These are phyloP conservation scores for Corapipo altera DNA, from an alignment of 2,113 vertebrate species.

Conservation along the genomic window DNA sequence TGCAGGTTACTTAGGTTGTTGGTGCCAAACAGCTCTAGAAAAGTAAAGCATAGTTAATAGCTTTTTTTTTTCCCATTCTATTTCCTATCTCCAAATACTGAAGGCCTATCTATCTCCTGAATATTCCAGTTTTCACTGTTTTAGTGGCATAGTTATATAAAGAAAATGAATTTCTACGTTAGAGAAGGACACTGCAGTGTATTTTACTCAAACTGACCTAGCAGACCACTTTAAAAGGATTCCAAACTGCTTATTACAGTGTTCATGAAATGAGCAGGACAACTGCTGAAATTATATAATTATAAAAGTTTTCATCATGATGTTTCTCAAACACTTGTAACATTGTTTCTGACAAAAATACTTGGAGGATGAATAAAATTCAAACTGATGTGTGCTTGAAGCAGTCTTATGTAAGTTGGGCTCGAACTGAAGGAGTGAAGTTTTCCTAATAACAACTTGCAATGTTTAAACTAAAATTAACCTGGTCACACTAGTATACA, in stretches of 20 bases:
- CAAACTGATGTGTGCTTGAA: neutral
- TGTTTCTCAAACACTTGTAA: neutral
- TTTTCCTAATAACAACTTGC: neutral
- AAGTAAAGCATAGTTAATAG: neutral
- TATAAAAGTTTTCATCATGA: neutral
- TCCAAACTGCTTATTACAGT: neutral
- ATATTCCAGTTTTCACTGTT: neutral
- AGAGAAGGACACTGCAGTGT: neutral
- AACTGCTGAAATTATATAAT: neutral
- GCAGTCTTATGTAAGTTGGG: neutral
- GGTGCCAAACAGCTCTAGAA: neutral
- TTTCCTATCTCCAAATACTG: neutral
- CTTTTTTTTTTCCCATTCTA: too few species aligned
- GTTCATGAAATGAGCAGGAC: neutral
- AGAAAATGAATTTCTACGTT: neutral
- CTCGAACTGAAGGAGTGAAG: neutral
- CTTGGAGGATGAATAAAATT: neutral
- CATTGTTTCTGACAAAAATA: neutral
- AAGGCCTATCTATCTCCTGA: neutral
- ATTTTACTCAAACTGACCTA: neutral
- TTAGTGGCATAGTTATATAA: neutral
- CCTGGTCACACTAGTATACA: neutral
- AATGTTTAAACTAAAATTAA: neutral
- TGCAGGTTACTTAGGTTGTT: neutral
- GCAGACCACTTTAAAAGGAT: neutral